Evolutionary conservation across 1,140 invertebrate genomes (phyloP).

Genomic region (Drosophila persimilis): DNA sequence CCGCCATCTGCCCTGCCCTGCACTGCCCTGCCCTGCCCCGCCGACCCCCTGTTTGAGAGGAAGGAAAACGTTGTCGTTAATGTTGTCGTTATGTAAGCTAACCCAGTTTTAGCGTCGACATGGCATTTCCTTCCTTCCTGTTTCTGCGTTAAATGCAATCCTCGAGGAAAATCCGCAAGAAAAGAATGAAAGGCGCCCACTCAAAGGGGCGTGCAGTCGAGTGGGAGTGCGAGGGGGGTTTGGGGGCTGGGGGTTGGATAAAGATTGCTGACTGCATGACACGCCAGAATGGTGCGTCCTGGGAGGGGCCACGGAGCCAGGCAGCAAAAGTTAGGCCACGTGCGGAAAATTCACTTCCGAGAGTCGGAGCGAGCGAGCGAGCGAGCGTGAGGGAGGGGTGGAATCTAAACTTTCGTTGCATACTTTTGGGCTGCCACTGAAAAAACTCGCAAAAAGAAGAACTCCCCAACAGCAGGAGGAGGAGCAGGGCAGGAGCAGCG

Average conservation of each 20-base stretch:
- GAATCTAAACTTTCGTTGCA: conserved; percentile 55
- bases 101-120: conserved; percentile 79
- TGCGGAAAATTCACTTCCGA: conserved; percentile 68
- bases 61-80: conserved; percentile 79
- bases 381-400: background rate
- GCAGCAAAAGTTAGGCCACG: conserved; percentile 66
- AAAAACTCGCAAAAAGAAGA: conserved; percentile 27
- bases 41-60: conserved; percentile 12
- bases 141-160: conserved; percentile 71
- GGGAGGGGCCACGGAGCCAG: conserved; percentile 12
- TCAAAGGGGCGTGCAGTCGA: background rate
- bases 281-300: conserved; percentile 36
- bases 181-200: conserved; percentile 36
- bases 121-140: conserved; percentile 76
- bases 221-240: background rate
- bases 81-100: conserved; percentile 78
- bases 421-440: conserved; percentile 53
- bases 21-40: background rate
- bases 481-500: too few species aligned
- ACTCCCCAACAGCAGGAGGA: too few species aligned
- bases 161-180: conserved; percentile 50
- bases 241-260: conserved; percentile 6
- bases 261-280: conserved; percentile 53
- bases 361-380: background rate
- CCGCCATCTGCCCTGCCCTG: background rate